These are phyloP conservation scores for Drosophila pseudoobscura DNA, from an alignment of 1,140 invertebrate genomes.

Conservation along the genomic window DNA sequence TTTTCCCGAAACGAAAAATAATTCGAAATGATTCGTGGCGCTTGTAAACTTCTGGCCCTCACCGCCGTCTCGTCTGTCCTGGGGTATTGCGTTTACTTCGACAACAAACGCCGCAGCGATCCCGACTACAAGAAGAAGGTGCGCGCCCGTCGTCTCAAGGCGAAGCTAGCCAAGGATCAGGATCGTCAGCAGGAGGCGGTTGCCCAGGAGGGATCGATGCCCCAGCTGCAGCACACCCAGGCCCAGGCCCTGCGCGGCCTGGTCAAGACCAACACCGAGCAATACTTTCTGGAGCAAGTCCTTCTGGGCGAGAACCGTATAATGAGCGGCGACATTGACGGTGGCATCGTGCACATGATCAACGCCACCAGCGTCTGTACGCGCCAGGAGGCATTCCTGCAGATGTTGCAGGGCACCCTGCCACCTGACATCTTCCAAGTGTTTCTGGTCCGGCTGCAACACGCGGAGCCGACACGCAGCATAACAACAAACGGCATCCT, in stretches of 20 bases:
- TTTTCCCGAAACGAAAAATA: slow-evolving; percentile 5
- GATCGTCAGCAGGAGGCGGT: slow-evolving; percentile 29
- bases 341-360: slow-evolving; percentile 95
- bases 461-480: too few relatives aligned
- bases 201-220: slow-evolving; percentile 8
- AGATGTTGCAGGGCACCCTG: slow-evolving; percentile 94
- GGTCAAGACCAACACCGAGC: slow-evolving; percentile 86
- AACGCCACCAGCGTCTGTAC: slow-evolving; percentile 97
- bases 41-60: slow-evolving; percentile 91
- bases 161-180: too few relatives aligned
- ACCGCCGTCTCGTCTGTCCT: slow-evolving; percentile 90
- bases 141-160: slow-evolving; percentile 2
- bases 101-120: slow-evolving; percentile 94
- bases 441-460: slow-evolving; percentile 91
- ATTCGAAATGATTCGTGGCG: slow-evolving; percentile 84
- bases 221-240: slow-evolving; percentile 74
- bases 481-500: too few relatives aligned
- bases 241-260: slow-evolving; percentile 91
- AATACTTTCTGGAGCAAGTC: slow-evolving; percentile 85
- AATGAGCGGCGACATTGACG: slow-evolving; percentile 91
- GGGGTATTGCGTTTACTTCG: slow-evolving; percentile 98
- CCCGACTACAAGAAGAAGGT: slow-evolving; percentile 95
- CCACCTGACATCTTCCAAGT: slow-evolving; percentile 95
- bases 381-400: slow-evolving; percentile 94
- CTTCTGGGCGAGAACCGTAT: slow-evolving; percentile 95